phyloP scores from a whole-genome alignment of 2,797 vertebrate genomes.

The Telmatherina bonti region DNA sequence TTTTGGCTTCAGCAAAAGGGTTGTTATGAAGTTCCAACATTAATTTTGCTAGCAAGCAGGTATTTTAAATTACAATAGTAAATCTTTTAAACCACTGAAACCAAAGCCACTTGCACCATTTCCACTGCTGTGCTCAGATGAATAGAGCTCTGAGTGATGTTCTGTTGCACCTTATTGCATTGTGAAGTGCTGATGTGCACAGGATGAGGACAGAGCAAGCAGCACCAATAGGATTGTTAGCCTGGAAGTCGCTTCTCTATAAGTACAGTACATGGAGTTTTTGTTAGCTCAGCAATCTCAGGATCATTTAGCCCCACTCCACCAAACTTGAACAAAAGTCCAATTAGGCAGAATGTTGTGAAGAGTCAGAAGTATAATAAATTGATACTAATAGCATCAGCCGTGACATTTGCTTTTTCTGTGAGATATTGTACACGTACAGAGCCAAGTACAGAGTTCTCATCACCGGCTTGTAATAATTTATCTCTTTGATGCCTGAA shows the following conservation, averaged over 20 bases:
- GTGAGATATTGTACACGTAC: not conserved
- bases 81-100: not conserved
- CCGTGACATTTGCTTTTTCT: not conserved
- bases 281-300: constrained; percentile 7
- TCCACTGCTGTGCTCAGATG: not conserved
- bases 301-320: not conserved
- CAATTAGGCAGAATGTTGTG: not conserved
- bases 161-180: not conserved
- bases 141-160: constrained; percentile 2
- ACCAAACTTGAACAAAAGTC: not conserved
- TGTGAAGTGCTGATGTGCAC: not conserved
- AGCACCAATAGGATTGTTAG: not conserved
- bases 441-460: not conserved
- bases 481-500: not conserved
- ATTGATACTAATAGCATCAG: not conserved
- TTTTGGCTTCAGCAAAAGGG: not conserved
- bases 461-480: not conserved
- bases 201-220: not conserved
- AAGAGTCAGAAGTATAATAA: not conserved
- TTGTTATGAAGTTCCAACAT: not conserved
- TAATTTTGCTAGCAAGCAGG: not conserved
- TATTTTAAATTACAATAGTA: not conserved
- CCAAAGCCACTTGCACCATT: not conserved
- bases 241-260: not conserved
- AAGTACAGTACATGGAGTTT: constrained; percentile 1